Base-by-base conservation (phyloP, 2,888 invertebrate genomes). In the Thalpophila matura region DNA sequence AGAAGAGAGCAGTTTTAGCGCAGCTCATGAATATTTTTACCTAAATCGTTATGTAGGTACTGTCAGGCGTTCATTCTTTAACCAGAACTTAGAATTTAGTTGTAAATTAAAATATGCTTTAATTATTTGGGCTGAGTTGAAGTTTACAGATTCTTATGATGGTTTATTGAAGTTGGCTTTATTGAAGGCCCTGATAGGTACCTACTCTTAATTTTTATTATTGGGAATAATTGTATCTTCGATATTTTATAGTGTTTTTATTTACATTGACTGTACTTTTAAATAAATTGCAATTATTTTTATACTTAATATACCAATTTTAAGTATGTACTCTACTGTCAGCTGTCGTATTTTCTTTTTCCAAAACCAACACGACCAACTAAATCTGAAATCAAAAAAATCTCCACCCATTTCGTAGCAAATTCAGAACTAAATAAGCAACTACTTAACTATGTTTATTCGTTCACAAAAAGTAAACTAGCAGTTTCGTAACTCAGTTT, bases 1-100 rank as follows among this genome's bases (percentile, higher is more conserved):
- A 46, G 42, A 49, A 31, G 51, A 20, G 29, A 51, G 5, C 4
- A 14, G 29, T 22, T 35, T 7, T 42, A 27, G 24, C 18, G 10
- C 1, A 35, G 10, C 4, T 53, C 51, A 46, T 69, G 70, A 56
- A 73, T 73, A 73, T 69, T 74, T n/a, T 56, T 46, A 74, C 26
- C 16, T 12, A 0, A 20, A 22, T 33, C 33, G 14, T 42, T 56
- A n/a, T n/a, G n/a, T n/a, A n/a, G n/a, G n/a, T n/a, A 67, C 35
- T 26, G 26, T 29, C 51, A 20, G 26, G 2, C 5, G 45, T 49
- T 49, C 10, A 14, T 47, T 16, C 14, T 37, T 2, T n/a, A 18
- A 45, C 12, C 5, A 1, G 14, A 31, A n/a, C 35, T 31, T 37
- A 16, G 16, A 46, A 46, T 38, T 37, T 31, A 10, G 3, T 4